Base-by-base conservation (phyloP, 2,888 invertebrate genomes). In the Drosophila mercatorum region DNA sequence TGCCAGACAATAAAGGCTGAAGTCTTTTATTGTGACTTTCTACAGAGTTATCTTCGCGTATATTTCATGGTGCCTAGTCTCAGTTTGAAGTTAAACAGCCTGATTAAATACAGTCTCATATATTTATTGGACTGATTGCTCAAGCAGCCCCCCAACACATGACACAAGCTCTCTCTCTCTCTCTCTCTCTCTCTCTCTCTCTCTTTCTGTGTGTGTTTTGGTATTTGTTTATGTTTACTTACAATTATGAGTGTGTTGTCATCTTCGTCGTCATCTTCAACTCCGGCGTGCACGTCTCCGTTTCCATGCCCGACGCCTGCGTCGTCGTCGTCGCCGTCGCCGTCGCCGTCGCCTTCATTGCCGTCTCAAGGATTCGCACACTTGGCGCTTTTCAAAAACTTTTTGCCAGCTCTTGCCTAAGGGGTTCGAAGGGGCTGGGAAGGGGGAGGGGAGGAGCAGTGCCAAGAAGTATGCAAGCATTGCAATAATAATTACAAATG, bases 401-500 rank as follows among this genome's bases (percentile, higher is more conserved):
- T 82, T 81, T 72, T 75, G 73, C 75, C 49, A 68, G 73, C 52
- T 75, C 78, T 68, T 71, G 57, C 63, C 61, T 49, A 59, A 36
- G 46, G 61, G 68, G 60, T 26, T 63, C 61, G 51, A 14, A 38
- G 62, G 2, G 10, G 36, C 10, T 28, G 28, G 28, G 28, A 28
- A 5, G 28, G 28, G 8, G 14, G 59, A 2, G 56, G 34, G 6
- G 43, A 26, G 26, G 3, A 22, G 58, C 63, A 52, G 55, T n/a
- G 43, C n/a, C 63, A 49, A 71, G 75, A 69, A 73, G 75, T 72
- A 70, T 68, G 81, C 75, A 53, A 74, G 70, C 67, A 88, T 81
- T 86, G 85, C 89, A 90, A 87, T 90, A 90, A 87, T 90, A 89
- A 89, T 89, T 87, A 89, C 85, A 87, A 87, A 90, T 90, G 90